phyloP scores from a whole-genome alignment of 1,140 invertebrate species.

The Drosophila bocqueti region DNA sequence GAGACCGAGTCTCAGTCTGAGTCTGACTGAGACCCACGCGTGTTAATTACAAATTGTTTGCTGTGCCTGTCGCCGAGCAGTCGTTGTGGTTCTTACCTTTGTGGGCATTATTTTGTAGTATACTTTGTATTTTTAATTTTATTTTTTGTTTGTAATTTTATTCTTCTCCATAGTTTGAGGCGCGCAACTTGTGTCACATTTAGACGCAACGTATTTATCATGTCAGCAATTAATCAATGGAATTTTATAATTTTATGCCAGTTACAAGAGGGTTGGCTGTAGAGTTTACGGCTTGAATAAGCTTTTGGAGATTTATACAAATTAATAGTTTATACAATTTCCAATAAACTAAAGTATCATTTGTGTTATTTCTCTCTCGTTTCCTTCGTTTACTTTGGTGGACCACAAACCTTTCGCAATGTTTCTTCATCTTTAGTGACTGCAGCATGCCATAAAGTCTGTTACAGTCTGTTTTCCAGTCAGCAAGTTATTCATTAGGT shows the following conservation, averaged over 20 bases:
- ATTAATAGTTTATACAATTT: constrained; percentile 10
- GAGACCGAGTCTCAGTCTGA: constrained; percentile 6
- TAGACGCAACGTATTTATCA: constrained; percentile 75
- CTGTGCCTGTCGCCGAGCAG: constrained; percentile 59
- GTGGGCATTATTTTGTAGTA: constrained; percentile 63
- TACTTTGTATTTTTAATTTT: constrained; percentile 22
- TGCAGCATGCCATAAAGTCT: constrained; percentile 51
- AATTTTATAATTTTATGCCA: constrained; percentile 57
- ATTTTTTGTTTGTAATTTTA: constrained; percentile 27
- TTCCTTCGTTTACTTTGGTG: constrained; percentile 22
- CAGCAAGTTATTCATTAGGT: constrained; percentile 64
- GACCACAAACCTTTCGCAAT: constrained; percentile 19
- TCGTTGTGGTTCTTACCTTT: constrained; percentile 70
- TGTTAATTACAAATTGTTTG: constrained; percentile 81
- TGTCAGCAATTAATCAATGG: constrained; percentile 77
- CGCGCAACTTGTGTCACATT: constrained; percentile 73
- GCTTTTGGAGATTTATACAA: constrained; percentile 20
- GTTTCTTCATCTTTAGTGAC: constrained; percentile 49
- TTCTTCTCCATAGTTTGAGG: constrained; percentile 39
- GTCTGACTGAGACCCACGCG: constrained; percentile 57
- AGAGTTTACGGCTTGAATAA: constrained; percentile 17
- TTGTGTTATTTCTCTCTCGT: neutral
- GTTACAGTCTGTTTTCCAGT: constrained; percentile 47
- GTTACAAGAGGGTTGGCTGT: constrained; percentile 36
- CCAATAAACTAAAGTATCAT: neutral